Evolutionary conservation across 2,888 invertebrate genomes (phyloP), one percentile per base, ranked within the genome.

Genomic region (Ophonus ardosiacus): DNA sequence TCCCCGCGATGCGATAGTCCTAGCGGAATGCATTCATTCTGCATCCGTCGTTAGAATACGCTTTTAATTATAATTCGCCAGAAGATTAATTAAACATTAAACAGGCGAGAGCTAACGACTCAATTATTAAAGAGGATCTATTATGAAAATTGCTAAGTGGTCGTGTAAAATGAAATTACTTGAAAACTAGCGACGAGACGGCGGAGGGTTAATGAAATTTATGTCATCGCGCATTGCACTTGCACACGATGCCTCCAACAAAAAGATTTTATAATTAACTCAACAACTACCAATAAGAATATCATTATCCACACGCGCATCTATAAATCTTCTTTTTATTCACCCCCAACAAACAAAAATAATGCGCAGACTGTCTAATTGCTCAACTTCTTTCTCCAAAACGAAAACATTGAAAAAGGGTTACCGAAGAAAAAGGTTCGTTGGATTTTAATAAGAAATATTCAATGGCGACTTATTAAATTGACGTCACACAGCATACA

Each of bases 21-120:
- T 40, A 18, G 71, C 71, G 71, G 71, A 40, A 74, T 74, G 71
- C 71, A 74, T 74, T 74, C 71, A 74, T 74, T 74, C 51, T 74
- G 78, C 57, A 78, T 59, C 61, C 59, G 80, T 80, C 80, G 80
- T 80, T 80, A 17, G 80, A 80, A 80, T 80, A 57, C 80, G 80
- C 80, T 80, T 80, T 80, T 80, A 80, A 80, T 80, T 80, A 80
- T 80, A 80, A 80, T 80, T 80, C 80, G 80, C 80, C 80, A 80
- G 80, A 80, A 80, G 80, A 80, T 80, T 80, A 80, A 80, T 80
- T 80, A 80, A 80, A 80, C 80, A 80, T 80, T 80, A 80, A 80
- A 80, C 80, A 80, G 61, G 80, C 61, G 61, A 59, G 80, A 80
- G 61, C 61, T 80, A 80, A 80, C 80, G 80, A 80, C 80, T 80